Conservation (phyloP, 2,113 vertebrate genomes). For the Grallaria varia region DNA sequence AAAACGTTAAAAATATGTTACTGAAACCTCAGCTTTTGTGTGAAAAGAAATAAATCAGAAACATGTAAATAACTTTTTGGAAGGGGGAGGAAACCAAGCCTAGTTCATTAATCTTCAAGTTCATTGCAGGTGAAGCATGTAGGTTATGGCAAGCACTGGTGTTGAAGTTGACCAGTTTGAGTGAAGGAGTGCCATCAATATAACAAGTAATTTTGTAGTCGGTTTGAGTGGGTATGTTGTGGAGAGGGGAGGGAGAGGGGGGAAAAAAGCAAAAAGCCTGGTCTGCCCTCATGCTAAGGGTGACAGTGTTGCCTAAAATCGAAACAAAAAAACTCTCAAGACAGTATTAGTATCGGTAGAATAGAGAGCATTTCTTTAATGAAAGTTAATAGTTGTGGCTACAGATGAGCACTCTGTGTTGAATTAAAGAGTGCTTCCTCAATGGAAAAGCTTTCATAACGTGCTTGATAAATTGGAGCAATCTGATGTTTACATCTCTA, state of each 20-base stretch:
- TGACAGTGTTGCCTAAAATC: neutral
- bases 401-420: neutral
- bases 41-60: neutral
- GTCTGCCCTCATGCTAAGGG: fast-evolving
- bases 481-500: neutral
- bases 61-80: neutral
- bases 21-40: neutral
- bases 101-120: neutral
- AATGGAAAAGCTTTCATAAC: neutral
- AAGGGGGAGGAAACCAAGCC: neutral
- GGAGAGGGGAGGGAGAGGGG: neutral
- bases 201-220: neutral
- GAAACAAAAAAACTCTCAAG: no score
- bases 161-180: neutral
- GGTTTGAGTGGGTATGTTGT: neutral
- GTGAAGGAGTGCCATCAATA: neutral
- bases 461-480: neutral
- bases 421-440: neutral
- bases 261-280: neutral
- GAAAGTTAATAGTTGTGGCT: neutral
- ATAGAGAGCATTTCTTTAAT: no score
- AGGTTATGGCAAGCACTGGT: neutral
- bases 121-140: neutral
- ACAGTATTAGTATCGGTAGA: no score
- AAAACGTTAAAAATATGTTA: neutral